Evolutionary conservation across 1,140 invertebrate species (phyloP).

Genomic region (Hyles vespertilio): DNA sequence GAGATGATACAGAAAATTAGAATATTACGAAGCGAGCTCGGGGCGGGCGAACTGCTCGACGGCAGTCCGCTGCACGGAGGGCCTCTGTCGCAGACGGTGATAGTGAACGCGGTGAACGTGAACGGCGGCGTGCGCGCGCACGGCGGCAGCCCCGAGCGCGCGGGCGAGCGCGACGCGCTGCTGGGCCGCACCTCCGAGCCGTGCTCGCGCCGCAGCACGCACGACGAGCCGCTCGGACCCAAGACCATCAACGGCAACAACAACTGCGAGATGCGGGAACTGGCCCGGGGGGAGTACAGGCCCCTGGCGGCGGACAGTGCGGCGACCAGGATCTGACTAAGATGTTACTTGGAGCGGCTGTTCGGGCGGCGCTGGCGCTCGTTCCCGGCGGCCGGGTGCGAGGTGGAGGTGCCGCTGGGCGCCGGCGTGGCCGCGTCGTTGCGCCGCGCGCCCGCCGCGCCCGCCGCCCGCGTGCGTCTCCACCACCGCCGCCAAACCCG

Average conservation of each 20-base stretch:
- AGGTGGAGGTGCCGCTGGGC: constrained; percentile 70
- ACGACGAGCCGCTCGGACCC: constrained; percentile 68
- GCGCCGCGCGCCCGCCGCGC: constrained; percentile 43
- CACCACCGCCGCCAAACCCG: constrained; percentile 65
- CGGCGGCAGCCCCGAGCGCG: constrained; percentile 61
- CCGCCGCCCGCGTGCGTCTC: constrained; percentile 54
- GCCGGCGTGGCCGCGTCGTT: constrained; percentile 58
- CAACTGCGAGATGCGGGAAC: constrained; percentile 84
- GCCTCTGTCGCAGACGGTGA: constrained; percentile 62
- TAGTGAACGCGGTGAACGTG: constrained; percentile 69
- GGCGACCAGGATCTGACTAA: constrained; percentile 79
- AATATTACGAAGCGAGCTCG: constrained; percentile 77
- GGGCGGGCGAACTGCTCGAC: constrained; percentile 62
- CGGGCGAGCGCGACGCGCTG: constrained; percentile 76
- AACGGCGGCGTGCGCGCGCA: constrained; percentile 69
- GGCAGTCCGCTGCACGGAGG: constrained; percentile 70
- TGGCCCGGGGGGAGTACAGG: constrained; percentile 72
- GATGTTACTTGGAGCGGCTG: constrained; percentile 78
- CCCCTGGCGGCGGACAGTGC: constrained; percentile 76
- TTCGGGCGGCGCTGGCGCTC: constrained; percentile 77
- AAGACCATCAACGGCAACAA: constrained; percentile 85
- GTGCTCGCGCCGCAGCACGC: constrained; percentile 74
- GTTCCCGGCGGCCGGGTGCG: constrained; percentile 65
- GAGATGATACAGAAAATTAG: constrained; percentile 95
- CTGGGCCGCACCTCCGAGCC: constrained; percentile 69